Conservation (phyloP, 2,888 invertebrate species). For the Hyppa rectilinea region DNA sequence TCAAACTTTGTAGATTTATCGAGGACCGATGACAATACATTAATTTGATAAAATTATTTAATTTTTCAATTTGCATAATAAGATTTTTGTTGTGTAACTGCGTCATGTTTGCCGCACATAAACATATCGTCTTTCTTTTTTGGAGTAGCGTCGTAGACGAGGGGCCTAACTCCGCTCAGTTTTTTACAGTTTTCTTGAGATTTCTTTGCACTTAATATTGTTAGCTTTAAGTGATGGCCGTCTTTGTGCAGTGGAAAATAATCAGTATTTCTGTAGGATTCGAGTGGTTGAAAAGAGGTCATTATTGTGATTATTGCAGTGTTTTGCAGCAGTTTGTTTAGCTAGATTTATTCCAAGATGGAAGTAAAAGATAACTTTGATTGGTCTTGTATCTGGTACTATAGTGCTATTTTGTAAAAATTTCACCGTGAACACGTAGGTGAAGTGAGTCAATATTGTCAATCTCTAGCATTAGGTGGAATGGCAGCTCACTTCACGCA, state of each 20-base stretch:
- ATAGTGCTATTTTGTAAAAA: not conserved
- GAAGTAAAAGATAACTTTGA: not conserved
- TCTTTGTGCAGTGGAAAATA: conserved; percentile 36
- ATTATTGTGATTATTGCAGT: conserved; percentile 23
- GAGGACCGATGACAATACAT: too few species aligned
- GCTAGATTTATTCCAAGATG: not conserved
- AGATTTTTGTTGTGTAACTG: too few species aligned
- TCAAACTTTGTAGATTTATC: too few species aligned
- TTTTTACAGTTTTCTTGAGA: conserved; percentile 21
- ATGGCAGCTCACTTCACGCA: too few species aligned
- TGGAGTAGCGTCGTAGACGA: not conserved
- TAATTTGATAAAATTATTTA: too few species aligned
- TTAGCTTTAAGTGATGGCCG: conserved; percentile 41
- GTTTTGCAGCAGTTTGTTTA: conserved; percentile 2
- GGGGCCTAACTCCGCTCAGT: conserved; percentile 2
- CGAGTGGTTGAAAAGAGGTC: not conserved
- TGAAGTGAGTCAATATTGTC: too few species aligned
- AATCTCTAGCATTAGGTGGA: too few species aligned
- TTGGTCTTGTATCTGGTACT: not conserved
- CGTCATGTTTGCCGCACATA: too few species aligned
- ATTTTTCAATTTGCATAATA: too few species aligned
- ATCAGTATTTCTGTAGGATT: conserved; percentile 29
- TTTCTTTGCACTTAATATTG: conserved; percentile 41
- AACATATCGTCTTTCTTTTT: too few species aligned
- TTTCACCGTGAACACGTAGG: too few species aligned